phyloP scores from a whole-genome alignment of 2,888 invertebrate species.

The Melolontha melolontha region DNA sequence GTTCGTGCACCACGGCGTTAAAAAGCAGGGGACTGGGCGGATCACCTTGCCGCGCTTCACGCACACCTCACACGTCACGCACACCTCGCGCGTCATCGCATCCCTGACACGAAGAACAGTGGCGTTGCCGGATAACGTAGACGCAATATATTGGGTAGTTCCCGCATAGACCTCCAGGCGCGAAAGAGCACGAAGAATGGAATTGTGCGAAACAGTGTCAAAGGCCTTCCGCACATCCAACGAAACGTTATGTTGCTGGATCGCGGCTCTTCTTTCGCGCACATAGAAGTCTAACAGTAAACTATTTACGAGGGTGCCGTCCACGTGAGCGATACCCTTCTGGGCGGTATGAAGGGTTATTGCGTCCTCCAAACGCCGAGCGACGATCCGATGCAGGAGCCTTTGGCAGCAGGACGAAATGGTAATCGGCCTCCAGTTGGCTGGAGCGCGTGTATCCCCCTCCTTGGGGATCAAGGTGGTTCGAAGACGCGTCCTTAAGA shows the following conservation, averaged over 20 bases:
- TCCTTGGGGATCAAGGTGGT: slow-evolving; percentile 48
- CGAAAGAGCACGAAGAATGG: slow-evolving; percentile 22
- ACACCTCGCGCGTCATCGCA: slow-evolving; percentile 35
- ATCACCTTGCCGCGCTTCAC: too few relatives aligned
- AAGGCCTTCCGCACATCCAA: slow-evolving; percentile 58
- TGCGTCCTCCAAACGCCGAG: too few relatives aligned
- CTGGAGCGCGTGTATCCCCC: slow-evolving; percentile 44
- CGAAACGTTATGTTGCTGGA: slow-evolving; percentile 56
- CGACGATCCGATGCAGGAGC: too few relatives aligned
- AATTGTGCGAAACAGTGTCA: too few relatives aligned
- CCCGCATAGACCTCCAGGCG: slow-evolving; percentile 40
- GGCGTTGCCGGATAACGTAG: too few relatives aligned
- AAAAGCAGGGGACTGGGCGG: too few relatives aligned
- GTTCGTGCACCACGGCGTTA: too few relatives aligned
- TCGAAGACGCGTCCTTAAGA: slow-evolving; percentile 33
- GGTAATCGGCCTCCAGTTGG: slow-evolving; percentile 58
- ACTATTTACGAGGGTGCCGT: too few relatives aligned
- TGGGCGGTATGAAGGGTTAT: too few relatives aligned
- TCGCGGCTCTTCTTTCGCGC: slow-evolving; percentile 49
- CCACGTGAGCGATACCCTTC: too few relatives aligned
- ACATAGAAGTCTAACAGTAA: slow-evolving; percentile 54
- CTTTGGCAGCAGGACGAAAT: too few relatives aligned
- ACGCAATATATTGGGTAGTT: slow-evolving; percentile 48
- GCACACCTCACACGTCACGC: too few relatives aligned
- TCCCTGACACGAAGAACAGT: slow-evolving; percentile 47